Conservation (phyloP, 2,113 vertebrate genomes). For the Dinomys branickii region DNA sequence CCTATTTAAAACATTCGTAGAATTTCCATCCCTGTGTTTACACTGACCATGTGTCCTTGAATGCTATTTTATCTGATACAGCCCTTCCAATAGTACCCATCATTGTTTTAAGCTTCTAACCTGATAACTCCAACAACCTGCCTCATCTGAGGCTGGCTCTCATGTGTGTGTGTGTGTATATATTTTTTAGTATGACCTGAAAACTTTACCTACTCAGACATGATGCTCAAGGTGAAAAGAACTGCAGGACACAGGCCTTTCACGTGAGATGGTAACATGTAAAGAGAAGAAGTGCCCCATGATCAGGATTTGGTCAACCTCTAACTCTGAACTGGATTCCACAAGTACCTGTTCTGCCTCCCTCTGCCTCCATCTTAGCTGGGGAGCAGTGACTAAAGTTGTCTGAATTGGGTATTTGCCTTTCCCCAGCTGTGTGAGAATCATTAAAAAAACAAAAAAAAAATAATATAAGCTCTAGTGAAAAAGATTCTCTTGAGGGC, state of each 20-base stretch:
- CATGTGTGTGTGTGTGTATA: background rate
- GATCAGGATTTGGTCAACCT: background rate
- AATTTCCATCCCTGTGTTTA: background rate
- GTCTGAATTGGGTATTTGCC: background rate
- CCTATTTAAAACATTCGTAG: background rate
- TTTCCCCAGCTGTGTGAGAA: background rate
- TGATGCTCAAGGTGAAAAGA: background rate
- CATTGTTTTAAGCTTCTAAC: background rate
- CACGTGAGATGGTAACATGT: background rate
- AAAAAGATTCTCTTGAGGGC: background rate
- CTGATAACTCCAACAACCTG: background rate
- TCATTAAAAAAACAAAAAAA: background rate
- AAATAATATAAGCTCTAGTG: background rate
- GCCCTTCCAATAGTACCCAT: background rate
- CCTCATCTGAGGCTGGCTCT: background rate
- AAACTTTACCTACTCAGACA: background rate
- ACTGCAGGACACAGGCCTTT: background rate
- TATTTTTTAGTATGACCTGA: background rate
- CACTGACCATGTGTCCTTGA: background rate
- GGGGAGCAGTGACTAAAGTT: too few species aligned
- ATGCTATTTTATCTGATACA: background rate
- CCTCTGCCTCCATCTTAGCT: rapidly evolving
- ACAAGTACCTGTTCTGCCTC: background rate
- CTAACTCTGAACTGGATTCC: background rate
- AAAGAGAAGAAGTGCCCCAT: too few species aligned